A percentile compares a stretch with the other conserved stretches of the same genome.
phyloP scores from a whole-genome alignment of 2,797 vertebrate species.

The Melanotaenia boesemani region DNA sequence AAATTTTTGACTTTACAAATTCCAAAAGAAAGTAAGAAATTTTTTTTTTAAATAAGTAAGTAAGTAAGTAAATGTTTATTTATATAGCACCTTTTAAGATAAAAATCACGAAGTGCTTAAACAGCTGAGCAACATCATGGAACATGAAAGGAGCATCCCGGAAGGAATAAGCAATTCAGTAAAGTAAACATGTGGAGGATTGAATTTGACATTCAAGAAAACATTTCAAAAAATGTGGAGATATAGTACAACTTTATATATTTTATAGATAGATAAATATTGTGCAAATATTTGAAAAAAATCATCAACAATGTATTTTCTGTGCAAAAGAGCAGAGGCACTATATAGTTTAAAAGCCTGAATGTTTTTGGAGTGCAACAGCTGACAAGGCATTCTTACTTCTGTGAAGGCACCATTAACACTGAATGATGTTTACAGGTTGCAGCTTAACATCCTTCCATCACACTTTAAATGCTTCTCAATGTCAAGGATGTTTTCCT shows the following conservation, averaged over 20 bases:
- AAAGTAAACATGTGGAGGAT: not conserved
- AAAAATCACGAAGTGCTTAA: no score
- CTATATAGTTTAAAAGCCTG: not conserved
- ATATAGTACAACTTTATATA: no score
- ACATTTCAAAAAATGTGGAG: not conserved
- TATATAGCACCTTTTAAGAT: no score
- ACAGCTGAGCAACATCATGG: not conserved
- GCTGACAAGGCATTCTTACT: not conserved
- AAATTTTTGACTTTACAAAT: not conserved
- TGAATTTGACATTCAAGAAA: not conserved
- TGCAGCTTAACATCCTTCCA: no score
- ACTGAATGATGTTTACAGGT: not conserved
- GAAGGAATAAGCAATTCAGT: no score
- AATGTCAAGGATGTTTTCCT: no score
- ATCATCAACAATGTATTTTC: not conserved
- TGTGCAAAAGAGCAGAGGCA: not conserved
- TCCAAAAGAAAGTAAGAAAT: not conserved
- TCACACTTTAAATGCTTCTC: no score
- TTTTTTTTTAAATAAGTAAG: no score
- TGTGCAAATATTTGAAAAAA: no score
- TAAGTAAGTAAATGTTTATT: no score
- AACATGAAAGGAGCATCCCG: no score
- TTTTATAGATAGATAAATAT: not conserved
- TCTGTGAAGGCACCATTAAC: not conserved
- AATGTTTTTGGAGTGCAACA: not conserved